These are phyloP conservation scores for Drosophila kuntzei DNA, from an alignment of 2,888 invertebrate species.

Conservation along the genomic window DNA sequence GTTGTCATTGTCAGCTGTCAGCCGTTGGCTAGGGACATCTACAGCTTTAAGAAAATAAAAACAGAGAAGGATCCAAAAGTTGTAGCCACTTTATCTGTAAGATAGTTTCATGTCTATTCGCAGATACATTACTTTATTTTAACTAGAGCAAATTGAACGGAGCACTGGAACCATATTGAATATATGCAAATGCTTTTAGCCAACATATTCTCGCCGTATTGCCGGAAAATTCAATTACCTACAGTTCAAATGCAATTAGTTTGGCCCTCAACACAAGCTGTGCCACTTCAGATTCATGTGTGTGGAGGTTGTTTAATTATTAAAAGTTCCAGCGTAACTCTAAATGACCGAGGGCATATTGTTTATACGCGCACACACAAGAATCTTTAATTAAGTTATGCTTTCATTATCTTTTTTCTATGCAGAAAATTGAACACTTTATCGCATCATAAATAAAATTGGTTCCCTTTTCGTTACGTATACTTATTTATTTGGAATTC, in stretches of 20 bases:
- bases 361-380: neutral
- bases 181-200: conserved; percentile 46
- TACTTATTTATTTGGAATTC: neutral
- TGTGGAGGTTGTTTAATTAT: conserved; percentile 9
- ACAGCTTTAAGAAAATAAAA: conserved; percentile 4
- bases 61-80: neutral
- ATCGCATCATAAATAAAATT: neutral
- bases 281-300: neutral
- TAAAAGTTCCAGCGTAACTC: conserved; percentile 10
- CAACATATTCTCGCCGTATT: conserved; percentile 10
- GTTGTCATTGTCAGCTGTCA: conserved; percentile 49
- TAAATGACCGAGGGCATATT: neutral
- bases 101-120: conserved; percentile 1
- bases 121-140: neutral
- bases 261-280: conserved; percentile 9
- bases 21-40: conserved; percentile 20
- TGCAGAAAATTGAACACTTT: neutral
- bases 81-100: conserved; percentile 11
- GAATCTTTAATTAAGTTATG: conserved; percentile 4
- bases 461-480: neutral
- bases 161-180: conserved; percentile 22
- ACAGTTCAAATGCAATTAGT: conserved; percentile 48
- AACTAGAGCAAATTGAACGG: conserved; percentile 12
- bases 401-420: neutral
- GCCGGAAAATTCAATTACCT: conserved; percentile 53